Evolutionary conservation across 2,888 invertebrate genomes (phyloP).

Genomic region (Pseudoips prasinana): DNA sequence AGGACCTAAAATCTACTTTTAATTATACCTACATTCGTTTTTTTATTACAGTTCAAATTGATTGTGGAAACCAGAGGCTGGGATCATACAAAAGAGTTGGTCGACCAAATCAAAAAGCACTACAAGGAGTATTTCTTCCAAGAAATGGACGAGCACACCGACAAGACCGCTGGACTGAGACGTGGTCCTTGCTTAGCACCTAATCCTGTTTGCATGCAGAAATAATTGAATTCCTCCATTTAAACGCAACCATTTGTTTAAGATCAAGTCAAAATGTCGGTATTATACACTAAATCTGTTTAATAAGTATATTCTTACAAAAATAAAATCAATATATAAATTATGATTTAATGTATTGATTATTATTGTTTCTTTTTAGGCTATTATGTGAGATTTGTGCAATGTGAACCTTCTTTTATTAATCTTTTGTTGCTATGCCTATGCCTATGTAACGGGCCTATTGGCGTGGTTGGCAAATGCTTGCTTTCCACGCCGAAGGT

Average conservation of each 20-base stretch:
- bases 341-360: too few relatives aligned
- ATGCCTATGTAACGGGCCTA: too few relatives aligned
- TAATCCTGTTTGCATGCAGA: slow-evolving; percentile 21
- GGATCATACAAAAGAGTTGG: slow-evolving; percentile 84
- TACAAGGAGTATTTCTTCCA: slow-evolving; percentile 82
- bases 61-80: slow-evolving; percentile 94
- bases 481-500: too few relatives aligned
- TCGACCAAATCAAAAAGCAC: slow-evolving; percentile 71
- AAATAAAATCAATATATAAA: too few relatives aligned
- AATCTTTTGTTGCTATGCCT: too few relatives aligned
- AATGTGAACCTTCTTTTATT: too few relatives aligned
- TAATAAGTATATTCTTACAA: too few relatives aligned
- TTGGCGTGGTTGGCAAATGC: too few relatives aligned
- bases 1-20: too few relatives aligned
- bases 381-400: too few relatives aligned
- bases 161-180: slow-evolving; percentile 1
- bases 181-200: slow-evolving; percentile 24
- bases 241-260: background rate
- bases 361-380: too few relatives aligned
- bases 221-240: slow-evolving; percentile 1
- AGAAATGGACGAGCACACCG: slow-evolving; percentile 11
- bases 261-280: background rate
- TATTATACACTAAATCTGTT: background rate
- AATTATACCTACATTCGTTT: too few relatives aligned
- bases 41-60: slow-evolving; percentile 86